These are phyloP conservation scores for Tenualosa ilisha DNA, from an alignment of 2,797 vertebrate genomes.

Conservation along the genomic window DNA sequence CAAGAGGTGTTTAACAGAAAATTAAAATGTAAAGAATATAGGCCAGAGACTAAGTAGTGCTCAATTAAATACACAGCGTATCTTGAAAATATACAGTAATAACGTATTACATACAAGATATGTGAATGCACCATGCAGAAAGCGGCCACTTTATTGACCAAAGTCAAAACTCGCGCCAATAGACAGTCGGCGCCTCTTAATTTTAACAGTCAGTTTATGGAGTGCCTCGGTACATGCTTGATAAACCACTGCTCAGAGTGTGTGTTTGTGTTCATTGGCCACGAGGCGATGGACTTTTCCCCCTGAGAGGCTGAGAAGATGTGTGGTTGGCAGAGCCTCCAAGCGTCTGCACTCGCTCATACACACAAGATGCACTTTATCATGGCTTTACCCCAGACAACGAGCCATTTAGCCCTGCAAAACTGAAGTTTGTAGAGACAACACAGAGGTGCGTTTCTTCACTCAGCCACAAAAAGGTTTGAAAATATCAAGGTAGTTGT, in stretches of 20 bases:
- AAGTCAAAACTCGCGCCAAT: constrained; percentile 21
- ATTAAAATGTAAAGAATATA: no score
- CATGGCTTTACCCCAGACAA: constrained; percentile 33
- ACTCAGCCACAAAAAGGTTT: neutral
- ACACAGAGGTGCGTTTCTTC: neutral
- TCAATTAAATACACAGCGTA: neutral
- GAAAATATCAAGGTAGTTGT: neutral
- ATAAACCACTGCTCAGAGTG: constrained; percentile 27
- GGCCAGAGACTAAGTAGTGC: no score
- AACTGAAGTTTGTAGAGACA: constrained; percentile 35
- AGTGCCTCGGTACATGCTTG: constrained; percentile 15
- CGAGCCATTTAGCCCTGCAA: constrained; percentile 29
- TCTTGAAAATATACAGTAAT: neutral
- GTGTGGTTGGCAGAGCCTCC: constrained; percentile 38
- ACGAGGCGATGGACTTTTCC: constrained; percentile 30
- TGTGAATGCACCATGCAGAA: neutral
- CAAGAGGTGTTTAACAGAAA: no score
- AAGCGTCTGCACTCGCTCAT: constrained; percentile 23
- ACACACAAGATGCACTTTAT: constrained; percentile 42
- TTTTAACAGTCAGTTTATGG: constrained; percentile 35
- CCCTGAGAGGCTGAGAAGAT: constrained; percentile 42
- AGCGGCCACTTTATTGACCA: neutral
- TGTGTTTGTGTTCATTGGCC: constrained; percentile 44
- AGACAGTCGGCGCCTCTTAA: constrained; percentile 34
- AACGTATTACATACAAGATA: neutral